Evolutionary conservation across 2,888 invertebrate genomes (phyloP).

Genomic region (Nephrotoma flavescens): DNA sequence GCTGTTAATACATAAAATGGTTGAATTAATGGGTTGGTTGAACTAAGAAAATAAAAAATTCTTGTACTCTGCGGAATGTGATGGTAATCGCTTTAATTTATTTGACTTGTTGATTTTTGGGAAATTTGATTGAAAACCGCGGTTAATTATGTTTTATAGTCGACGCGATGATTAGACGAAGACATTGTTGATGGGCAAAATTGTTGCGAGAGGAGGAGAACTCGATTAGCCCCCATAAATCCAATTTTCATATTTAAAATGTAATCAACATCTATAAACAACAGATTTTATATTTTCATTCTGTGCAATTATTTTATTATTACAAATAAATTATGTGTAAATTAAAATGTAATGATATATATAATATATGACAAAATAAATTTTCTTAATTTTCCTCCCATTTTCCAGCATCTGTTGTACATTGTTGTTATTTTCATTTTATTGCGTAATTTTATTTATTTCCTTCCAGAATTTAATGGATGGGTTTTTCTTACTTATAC

Average conservation of each 20-base stretch:
- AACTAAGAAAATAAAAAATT: not conserved
- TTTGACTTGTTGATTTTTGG: not conserved
- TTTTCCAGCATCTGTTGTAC: not conserved
- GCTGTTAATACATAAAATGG: not conserved
- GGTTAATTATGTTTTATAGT: too few species aligned
- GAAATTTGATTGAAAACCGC: not conserved
- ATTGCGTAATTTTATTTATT: not conserved
- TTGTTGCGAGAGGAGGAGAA: too few species aligned
- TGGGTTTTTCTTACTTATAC: not conserved
- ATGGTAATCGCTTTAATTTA: not conserved
- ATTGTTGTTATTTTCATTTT: not conserved
- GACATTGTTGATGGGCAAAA: too few species aligned
- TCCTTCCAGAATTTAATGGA: not conserved
- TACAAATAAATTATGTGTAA: not conserved
- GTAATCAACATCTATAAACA: not conserved
- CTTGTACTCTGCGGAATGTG: not conserved
- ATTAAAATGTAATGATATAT: not conserved
- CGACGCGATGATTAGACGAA: too few species aligned
- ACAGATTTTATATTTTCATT: not conserved
- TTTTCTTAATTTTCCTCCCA: not conserved
- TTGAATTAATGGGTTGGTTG: not conserved
- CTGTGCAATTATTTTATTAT: not conserved
- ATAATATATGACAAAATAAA: not conserved
- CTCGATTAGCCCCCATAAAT: too few species aligned
- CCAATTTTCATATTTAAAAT: not conserved